Percentiles rank a stretch among this genome's conserved stretches.
Evolutionary conservation across 2,888 invertebrate species (phyloP).

Genomic region (Autographa pulchrina): DNA sequence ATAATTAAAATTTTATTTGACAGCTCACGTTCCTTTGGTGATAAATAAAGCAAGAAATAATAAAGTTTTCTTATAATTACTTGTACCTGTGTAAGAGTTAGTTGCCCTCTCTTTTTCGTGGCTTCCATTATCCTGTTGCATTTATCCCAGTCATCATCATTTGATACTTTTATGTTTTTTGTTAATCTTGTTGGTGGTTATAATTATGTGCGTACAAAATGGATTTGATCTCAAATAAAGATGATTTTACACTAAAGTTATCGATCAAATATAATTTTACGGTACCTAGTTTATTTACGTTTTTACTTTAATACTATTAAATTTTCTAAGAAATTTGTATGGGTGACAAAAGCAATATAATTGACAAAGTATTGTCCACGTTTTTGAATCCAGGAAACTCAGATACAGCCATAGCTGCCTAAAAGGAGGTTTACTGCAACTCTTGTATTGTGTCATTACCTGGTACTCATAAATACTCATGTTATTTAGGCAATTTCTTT

Average conservation of each 20-base stretch:
- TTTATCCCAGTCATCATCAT: slow-evolving; percentile 59
- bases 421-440: no score
- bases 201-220: slow-evolving; percentile 37
- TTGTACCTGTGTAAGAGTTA: slow-evolving; percentile 49
- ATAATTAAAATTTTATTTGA: slow-evolving; percentile 11
- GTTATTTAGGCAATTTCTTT: background rate
- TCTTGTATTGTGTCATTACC: no score
- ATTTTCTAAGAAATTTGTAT: no score
- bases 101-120: slow-evolving; percentile 50
- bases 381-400: no score
- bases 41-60: slow-evolving; percentile 39
- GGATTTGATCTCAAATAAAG: slow-evolving; percentile 21
- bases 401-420: no score
- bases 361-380: no score
- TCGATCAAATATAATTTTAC: background rate
- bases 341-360: no score
- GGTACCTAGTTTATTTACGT: background rate
- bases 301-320: no score
- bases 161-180: slow-evolving; percentile 51
- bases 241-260: background rate
- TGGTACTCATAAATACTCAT: no score
- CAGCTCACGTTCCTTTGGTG: slow-evolving; percentile 37
- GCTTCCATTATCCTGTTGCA: slow-evolving; percentile 52
- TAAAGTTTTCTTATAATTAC: slow-evolving; percentile 56
- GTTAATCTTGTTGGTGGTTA: slow-evolving; percentile 42